Base-by-base conservation (phyloP, 2,113 vertebrate species). In the Chiloscyllium plagiosum region DNA sequence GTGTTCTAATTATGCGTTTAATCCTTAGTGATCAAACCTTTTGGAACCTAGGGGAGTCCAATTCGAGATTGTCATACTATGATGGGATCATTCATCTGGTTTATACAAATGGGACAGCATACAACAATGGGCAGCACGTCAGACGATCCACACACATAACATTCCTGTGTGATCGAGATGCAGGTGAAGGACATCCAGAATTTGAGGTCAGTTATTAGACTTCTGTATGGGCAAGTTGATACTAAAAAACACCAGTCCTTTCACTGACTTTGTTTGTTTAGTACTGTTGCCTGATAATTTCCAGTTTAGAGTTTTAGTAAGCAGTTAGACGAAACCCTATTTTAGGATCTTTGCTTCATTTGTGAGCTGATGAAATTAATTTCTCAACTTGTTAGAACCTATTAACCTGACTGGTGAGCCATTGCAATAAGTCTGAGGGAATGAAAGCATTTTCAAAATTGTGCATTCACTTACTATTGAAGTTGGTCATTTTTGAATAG, bases 1-100 rank as follows among this genome's bases (percentile, higher is more conserved):
- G 52, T 24, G 69, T 52, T 95, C 42, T 76, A 95, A 95, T 76
- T 1, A 50, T 96, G 56, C 52, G 6, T 12, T 6, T 86, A 7
- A 33, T 87, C 33, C 96, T 95, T 86, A 98, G 96, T 83, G 96
- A 96, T 4, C 17, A 19, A 13, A 97, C 96, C 0, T 96, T 80
- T 1, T 99, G 99, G 99, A 99, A 97, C 97, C 97, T 99, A 61
- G 99, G 99, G 0, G 56, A 97, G 8, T 98, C 97, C 0, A 99
- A 97, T 96, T 97, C 97, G 17, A 98, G 95, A n/a, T 98, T 99
- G 96, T 98, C 98, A 0, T 99, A 99, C 96, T 99, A 99, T 0
- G 97, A 99, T 72, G 99, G 99, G 20, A 97, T 99, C 96, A 98
- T 99, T 97, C 98, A 99, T 97, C 96, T 99, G 96, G 97, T 65